phyloP scores from a whole-genome alignment of 1,140 invertebrate genomes.

The Drosophila orosa region DNA sequence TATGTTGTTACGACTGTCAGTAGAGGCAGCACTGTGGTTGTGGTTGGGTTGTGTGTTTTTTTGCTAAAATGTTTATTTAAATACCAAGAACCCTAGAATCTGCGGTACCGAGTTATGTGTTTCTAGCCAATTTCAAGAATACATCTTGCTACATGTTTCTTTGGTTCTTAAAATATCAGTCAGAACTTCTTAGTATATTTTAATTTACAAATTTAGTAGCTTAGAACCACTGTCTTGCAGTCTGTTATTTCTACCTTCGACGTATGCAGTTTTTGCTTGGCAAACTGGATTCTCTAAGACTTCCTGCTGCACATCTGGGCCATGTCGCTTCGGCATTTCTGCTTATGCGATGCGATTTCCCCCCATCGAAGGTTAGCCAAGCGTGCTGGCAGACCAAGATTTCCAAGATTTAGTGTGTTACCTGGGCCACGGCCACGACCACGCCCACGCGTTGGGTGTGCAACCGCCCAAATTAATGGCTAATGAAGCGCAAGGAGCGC shows the following conservation, averaged over 20 bases:
- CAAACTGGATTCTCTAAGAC: slow-evolving; percentile 5
- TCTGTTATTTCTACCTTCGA: slow-evolving; percentile 3
- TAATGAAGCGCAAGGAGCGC: slow-evolving; percentile 64
- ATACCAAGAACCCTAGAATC: neutral
- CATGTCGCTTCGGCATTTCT: slow-evolving; percentile 34
- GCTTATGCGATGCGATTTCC: slow-evolving; percentile 47
- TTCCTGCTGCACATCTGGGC: slow-evolving; percentile 45
- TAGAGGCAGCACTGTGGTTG: slow-evolving; percentile 19
- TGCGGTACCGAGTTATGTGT: neutral
- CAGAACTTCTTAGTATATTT: no score
- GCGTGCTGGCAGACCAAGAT: slow-evolving; percentile 43
- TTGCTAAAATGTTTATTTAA: neutral
- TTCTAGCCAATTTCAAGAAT: no score
- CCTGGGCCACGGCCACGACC: slow-evolving; percentile 6
- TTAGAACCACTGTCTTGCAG: neutral
- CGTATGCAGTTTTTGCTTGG: slow-evolving; percentile 22
- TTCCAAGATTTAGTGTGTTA: slow-evolving; percentile 56
- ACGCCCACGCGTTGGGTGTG: slow-evolving; percentile 28
- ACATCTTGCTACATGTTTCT: no score
- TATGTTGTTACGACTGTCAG: slow-evolving; percentile 35
- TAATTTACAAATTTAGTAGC: no score
- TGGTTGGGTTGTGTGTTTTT: neutral
- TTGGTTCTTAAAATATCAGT: no score
- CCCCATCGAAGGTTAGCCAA: slow-evolving; percentile 39
- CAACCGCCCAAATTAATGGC: slow-evolving; percentile 69